phyloP scores from a whole-genome alignment of 2,888 invertebrate species.

The Mamestra brassicae region DNA sequence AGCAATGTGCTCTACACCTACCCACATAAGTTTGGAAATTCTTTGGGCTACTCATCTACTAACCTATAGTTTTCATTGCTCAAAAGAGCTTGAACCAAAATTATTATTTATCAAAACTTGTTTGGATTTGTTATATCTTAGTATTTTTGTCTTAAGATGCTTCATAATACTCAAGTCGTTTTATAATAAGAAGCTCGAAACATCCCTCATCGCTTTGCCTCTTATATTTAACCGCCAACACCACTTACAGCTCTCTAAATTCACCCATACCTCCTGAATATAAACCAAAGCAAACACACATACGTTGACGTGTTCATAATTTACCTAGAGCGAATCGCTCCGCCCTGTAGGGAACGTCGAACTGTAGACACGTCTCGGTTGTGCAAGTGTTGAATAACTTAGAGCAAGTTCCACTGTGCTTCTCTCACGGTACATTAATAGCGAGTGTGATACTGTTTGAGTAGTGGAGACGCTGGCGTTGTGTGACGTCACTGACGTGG shows the following conservation, averaged over 20 bases:
- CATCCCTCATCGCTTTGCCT: neutral
- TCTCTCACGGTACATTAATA: constrained; percentile 61
- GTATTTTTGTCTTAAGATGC: too few species aligned
- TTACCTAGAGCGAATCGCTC: constrained; percentile 44
- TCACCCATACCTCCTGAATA: neutral
- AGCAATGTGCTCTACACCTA: too few species aligned
- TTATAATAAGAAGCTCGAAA: neutral
- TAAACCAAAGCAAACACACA: constrained; percentile 25
- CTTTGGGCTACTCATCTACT: too few species aligned
- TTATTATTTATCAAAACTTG: too few species aligned
- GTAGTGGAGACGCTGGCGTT: constrained; percentile 16
- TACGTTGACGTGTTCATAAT: constrained; percentile 50
- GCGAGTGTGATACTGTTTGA: constrained; percentile 55
- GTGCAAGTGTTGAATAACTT: constrained; percentile 64
- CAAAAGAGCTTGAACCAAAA: too few species aligned
- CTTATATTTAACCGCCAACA: neutral
- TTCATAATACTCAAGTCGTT: neutral
- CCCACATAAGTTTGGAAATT: too few species aligned
- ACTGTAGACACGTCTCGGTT: constrained; percentile 60
- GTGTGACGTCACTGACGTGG: neutral
- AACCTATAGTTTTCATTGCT: too few species aligned
- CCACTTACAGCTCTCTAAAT: neutral
- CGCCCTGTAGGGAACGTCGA: constrained; percentile 52
- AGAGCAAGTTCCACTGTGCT: constrained; percentile 58
- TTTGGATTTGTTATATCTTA: too few species aligned